Evolutionary conservation across 2,113 vertebrate species (phyloP).

Genomic region (Scomber colias): DNA sequence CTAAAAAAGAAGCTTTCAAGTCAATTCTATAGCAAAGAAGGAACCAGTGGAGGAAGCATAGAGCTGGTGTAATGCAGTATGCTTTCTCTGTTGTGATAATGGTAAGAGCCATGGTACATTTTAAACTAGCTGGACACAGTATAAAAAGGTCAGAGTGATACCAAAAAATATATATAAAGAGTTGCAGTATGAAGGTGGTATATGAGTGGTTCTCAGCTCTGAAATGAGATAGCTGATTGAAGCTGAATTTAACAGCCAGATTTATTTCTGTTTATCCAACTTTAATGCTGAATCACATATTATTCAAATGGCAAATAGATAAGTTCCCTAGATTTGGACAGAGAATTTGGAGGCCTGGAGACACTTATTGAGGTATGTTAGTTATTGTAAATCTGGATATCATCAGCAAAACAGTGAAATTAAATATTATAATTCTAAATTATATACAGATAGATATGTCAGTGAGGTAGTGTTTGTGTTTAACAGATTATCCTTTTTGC

Average conservation of each 20-base stretch:
- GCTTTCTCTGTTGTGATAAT: neutral
- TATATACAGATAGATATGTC: neutral
- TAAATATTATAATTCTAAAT: neutral
- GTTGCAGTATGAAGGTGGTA: neutral
- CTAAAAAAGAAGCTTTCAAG: neutral
- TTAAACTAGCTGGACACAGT: constrained; percentile 1
- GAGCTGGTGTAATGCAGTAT: neutral
- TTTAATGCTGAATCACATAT: too few species aligned
- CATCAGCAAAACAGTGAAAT: neutral
- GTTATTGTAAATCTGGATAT: neutral
- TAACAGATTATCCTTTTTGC: neutral
- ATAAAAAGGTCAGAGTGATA: neutral
- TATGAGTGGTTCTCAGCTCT: neutral
- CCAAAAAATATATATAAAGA: neutral
- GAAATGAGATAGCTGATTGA: too few species aligned
- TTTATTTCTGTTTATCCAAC: too few species aligned
- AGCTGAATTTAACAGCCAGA: too few species aligned
- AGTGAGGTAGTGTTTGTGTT: neutral
- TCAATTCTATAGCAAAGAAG: neutral
- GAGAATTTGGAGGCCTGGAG: neutral
- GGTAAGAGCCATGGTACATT: constrained; percentile 6
- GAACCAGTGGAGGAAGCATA: neutral
- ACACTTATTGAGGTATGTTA: neutral
- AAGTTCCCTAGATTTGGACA: too few species aligned
- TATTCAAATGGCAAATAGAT: too few species aligned